Base-by-base conservation (phyloP, 2,888 invertebrate species). In the Machimus atricapillus region DNA sequence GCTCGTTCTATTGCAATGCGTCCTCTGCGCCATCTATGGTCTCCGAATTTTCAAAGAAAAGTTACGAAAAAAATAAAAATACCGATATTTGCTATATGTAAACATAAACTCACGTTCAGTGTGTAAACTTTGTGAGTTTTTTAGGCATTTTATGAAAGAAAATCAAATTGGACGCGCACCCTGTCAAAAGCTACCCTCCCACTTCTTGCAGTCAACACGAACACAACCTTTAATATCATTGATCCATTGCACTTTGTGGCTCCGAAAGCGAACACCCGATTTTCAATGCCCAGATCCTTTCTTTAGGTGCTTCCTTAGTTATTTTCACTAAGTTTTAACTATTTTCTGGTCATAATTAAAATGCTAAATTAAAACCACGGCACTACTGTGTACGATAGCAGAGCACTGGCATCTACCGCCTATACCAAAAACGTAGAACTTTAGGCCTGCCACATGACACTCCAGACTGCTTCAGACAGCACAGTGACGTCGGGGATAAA, bases 11-110 rank as follows among this genome's bases (percentile, higher is more conserved):
- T 85, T 37, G 19, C 19, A 23, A 9, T 77, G 31, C 77, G 52
- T 76, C 79, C 46, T 85, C 76, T 87, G 88, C 88, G 88, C 88
- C 88, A 87, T 88, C 88, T 88, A 88, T 81, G 85, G 85, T 74
- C 85, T 85, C 73, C 43, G 74, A 85, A 85, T 85, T 85, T 85
- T 74, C 85, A 74, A 85, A 74, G 52, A 74, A 85, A 85, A 85
- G 74, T 85, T 74, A 74, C 37, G 46, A 85, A 66, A 85, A 83
- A 85, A 85, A 74, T 74, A 85, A 85, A 74, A 74, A 85, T 85
- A 85, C 85, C 8, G n/a, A 31, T 85, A 19, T 19, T 37, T 14
- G 37, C 7, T 40, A 85, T 31, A 85, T 85, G 85, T 85, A 85
- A 85, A 85, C 85, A 85, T 74, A 85, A 85, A 74, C 85, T 85